phyloP scores from a whole-genome alignment of 2,888 invertebrate species.

The Platerodrilus igneus region DNA sequence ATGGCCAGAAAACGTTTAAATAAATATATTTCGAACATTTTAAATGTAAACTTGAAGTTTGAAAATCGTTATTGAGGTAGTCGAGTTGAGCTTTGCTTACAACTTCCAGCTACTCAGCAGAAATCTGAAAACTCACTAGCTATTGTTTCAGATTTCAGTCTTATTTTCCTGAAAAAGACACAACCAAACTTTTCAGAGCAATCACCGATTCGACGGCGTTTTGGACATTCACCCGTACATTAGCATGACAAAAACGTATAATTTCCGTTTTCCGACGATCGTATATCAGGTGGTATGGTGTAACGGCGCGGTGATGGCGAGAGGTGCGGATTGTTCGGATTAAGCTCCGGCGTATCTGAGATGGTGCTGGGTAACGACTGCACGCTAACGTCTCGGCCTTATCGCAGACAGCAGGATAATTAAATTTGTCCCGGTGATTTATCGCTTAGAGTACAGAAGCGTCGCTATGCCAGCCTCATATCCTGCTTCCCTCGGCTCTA shows the following conservation, averaged over 20 bases:
- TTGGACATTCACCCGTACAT: no score
- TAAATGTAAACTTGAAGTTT: no score
- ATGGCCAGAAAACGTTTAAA: no score
- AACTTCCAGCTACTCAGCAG: no score
- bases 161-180: no score
- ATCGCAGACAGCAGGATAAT: slow-evolving; percentile 56
- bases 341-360: slow-evolving; percentile 23
- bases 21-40: no score
- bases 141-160: no score
- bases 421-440: slow-evolving; percentile 57
- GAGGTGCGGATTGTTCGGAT: slow-evolving; percentile 24
- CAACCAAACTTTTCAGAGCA: no score
- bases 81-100: no score
- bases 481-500: slow-evolving; percentile 42
- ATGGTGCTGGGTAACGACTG: slow-evolving; percentile 25
- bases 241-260: slow-evolving; percentile 15
- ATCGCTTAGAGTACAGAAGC: slow-evolving; percentile 43
- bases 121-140: no score
- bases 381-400: slow-evolving; percentile 40
- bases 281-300: slow-evolving; percentile 22
- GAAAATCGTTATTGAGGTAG: no score
- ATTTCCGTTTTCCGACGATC: slow-evolving; percentile 16
- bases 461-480: slow-evolving; percentile 39
- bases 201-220: no score
- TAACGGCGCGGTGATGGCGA: slow-evolving; percentile 19